Percentiles rank a stretch among this genome's conserved stretches.
phyloP scores from a whole-genome alignment of 2,113 vertebrate genomes.

The Rattus rattus region DNA sequence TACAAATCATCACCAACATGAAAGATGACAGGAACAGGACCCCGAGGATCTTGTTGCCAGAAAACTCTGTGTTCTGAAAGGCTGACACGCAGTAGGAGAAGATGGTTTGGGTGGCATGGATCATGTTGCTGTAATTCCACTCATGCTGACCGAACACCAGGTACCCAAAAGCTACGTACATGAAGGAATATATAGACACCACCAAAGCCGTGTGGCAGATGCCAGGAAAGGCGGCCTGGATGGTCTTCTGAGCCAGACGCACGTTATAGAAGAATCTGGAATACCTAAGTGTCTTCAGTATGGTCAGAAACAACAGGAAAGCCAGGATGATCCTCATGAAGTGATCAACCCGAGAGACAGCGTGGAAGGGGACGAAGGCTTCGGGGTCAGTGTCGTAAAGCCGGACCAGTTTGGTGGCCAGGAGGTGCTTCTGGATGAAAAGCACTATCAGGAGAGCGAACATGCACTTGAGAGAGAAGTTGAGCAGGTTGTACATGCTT shows the following conservation, averaged over 20 bases:
- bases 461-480: slow-evolving; percentile 68
- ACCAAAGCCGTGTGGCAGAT: slow-evolving; percentile 81
- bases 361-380: slow-evolving; percentile 83
- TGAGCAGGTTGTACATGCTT: slow-evolving; percentile 72
- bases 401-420: slow-evolving; percentile 47
- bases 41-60: slow-evolving; percentile 70
- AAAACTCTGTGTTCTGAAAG: slow-evolving; percentile 76
- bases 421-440: slow-evolving; percentile 66
- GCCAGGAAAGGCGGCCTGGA: slow-evolving; percentile 66
- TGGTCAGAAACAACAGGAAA: slow-evolving; percentile 79
- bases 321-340: slow-evolving; percentile 71
- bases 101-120: slow-evolving; percentile 79
- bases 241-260: slow-evolving; percentile 79
- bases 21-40: slow-evolving; percentile 82
- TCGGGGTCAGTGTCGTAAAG: slow-evolving; percentile 57
- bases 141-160: slow-evolving; percentile 85
- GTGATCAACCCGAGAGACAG: slow-evolving; percentile 76
- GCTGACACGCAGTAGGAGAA: slow-evolving; percentile 81
- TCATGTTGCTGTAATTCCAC: slow-evolving; percentile 78
- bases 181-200: slow-evolving; percentile 71
- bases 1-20: slow-evolving; percentile 81
- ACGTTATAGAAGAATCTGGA: slow-evolving; percentile 73
- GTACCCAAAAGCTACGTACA: slow-evolving; percentile 81
- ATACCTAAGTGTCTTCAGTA: slow-evolving; percentile 84
- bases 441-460: slow-evolving; percentile 71